Percentiles rank a stretch among this genome's conserved stretches.
Conservation (phyloP, 2,888 invertebrate genomes). For the Drosophila pullipes region DNA sequence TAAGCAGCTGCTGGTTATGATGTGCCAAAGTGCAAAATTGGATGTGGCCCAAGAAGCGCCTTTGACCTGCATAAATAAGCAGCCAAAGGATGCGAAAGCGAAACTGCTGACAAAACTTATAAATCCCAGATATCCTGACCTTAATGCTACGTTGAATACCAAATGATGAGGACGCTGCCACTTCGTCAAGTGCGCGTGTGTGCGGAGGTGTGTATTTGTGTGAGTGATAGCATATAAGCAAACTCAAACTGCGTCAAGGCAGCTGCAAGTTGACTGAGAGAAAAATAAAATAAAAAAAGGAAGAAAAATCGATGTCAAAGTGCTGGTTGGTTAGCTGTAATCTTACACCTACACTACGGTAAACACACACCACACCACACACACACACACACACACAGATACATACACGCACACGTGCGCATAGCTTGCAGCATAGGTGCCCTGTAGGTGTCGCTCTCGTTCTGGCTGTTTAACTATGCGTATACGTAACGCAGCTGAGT, state of each 20-base stretch:
- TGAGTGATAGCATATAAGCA: constrained; percentile 61
- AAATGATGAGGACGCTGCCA: constrained; percentile 71
- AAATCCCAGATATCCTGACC: constrained; percentile 83
- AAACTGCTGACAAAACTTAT: constrained; percentile 80
- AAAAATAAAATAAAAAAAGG: constrained; percentile 3
- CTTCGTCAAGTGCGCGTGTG: constrained; percentile 31
- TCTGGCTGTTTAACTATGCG: constrained; percentile 75
- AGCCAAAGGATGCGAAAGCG: constrained; percentile 55
- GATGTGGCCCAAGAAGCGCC: constrained; percentile 14
- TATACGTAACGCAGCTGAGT: constrained; percentile 75
- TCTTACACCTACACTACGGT: constrained; percentile 47
- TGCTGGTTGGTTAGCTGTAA: constrained; percentile 66
- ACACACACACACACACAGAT: constrained; percentile 8
- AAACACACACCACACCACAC: constrained; percentile 10
- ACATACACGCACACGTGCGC: constrained; percentile 6
- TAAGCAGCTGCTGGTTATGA: constrained; percentile 61
- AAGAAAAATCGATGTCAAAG: constrained; percentile 75
- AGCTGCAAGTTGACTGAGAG: constrained; percentile 37
- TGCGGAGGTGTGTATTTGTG: constrained; percentile 3
- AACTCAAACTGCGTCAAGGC: constrained; percentile 63
- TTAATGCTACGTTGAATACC: constrained; percentile 81
- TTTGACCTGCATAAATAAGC: constrained; percentile 71
- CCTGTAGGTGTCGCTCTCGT: constrained; percentile 69
- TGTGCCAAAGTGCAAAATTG: constrained; percentile 69
- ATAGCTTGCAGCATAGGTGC: constrained; percentile 51